A percentile compares a stretch with the other conserved stretches of the same genome.
phyloP scores from a whole-genome alignment of 2,888 invertebrate genomes.

The Uloborus plumipes region DNA sequence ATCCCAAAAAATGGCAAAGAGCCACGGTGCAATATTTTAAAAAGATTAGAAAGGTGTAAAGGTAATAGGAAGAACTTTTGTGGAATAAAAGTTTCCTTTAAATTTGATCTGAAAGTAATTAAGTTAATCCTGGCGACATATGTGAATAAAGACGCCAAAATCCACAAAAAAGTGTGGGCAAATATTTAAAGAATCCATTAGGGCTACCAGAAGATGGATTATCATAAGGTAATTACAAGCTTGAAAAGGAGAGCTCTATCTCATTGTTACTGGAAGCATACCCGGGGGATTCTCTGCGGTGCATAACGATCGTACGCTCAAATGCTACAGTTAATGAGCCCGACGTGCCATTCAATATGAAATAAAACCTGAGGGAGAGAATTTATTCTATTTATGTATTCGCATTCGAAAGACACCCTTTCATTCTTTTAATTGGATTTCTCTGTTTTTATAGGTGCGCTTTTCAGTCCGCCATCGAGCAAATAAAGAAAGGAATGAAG shows the following conservation, averaged over 20 bases:
- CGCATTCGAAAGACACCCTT: conserved; percentile 36
- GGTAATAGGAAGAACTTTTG: too few species aligned
- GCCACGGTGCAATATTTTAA: too few species aligned
- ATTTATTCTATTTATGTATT: conserved; percentile 54
- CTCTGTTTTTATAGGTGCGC: conserved; percentile 35
- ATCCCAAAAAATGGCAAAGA: too few species aligned
- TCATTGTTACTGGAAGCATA: conserved; percentile 27
- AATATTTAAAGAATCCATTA: conserved; percentile 65
- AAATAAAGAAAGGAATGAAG: conserved; percentile 52
- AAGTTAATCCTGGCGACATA: conserved; percentile 49
- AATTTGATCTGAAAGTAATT: conserved; percentile 32
- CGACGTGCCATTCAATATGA: conserved; percentile 34
- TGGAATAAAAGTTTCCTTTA: too few species aligned
- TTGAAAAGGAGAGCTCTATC: conserved; percentile 28
- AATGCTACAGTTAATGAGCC: conserved; percentile 48
- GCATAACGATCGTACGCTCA: conserved; percentile 45
- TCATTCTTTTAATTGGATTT: conserved; percentile 61
- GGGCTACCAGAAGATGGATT: conserved; percentile 55
- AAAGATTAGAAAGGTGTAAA: too few species aligned
- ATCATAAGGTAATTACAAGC: conserved; percentile 52
- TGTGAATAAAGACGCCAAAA: conserved; percentile 59
- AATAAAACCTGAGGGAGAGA: conserved; percentile 38
- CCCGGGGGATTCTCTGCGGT: conserved; percentile 22
- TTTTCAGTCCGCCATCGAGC: conserved; percentile 3
- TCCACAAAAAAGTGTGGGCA: conserved; percentile 33